Evolutionary conservation across 2,113 vertebrate species (phyloP).

Genomic region (Pongo pygmaeus): DNA sequence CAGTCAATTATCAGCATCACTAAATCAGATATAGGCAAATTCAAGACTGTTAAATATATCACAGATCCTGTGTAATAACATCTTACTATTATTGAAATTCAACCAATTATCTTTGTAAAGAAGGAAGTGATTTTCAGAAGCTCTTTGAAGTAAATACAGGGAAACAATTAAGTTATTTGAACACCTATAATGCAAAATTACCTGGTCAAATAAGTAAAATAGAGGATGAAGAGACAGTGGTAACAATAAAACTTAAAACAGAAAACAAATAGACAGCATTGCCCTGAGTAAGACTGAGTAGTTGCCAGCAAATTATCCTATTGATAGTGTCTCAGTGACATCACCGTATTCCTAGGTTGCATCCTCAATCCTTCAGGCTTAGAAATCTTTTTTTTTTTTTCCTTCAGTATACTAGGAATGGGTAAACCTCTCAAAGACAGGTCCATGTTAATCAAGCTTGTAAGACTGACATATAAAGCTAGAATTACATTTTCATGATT

Average conservation of each 20-base stretch:
- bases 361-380: background rate
- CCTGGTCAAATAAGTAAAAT: background rate
- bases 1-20: conserved; percentile 47
- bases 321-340: background rate
- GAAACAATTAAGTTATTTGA: background rate
- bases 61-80: background rate
- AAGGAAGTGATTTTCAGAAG: conserved; percentile 7
- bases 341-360: background rate
- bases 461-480: background rate
- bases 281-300: background rate
- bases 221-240: background rate
- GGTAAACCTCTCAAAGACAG: background rate
- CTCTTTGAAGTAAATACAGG: conserved; percentile 40
- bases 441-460: background rate
- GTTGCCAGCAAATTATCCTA: background rate
- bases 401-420: background rate
- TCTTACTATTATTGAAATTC: conserved; percentile 56
- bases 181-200: background rate
- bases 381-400: background rate
- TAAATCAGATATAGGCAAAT: conserved; percentile 59
- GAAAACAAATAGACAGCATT: background rate
- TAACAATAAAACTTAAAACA: background rate
- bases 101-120: conserved; percentile 52
- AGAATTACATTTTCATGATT: background rate
- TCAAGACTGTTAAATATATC: background rate